phyloP scores from a whole-genome alignment of 2,888 invertebrate species.

The Suillia variegata region DNA sequence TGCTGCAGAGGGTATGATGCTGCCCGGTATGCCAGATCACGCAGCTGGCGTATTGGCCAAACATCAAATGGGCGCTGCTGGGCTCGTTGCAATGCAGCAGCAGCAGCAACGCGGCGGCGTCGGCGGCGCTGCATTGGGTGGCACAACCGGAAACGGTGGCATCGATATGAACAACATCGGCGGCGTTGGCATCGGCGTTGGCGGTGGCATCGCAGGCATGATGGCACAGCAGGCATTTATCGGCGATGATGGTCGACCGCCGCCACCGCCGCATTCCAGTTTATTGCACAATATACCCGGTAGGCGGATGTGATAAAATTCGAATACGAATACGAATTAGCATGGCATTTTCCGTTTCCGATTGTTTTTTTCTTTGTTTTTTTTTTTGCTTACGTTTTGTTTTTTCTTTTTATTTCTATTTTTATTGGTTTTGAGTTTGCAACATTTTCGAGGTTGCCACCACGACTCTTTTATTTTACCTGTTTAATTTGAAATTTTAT shows the following conservation, averaged over 20 bases:
- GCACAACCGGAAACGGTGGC: slow-evolving; percentile 47
- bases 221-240: slow-evolving; percentile 42
- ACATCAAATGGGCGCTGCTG: slow-evolving; percentile 44
- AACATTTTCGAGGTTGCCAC: too few species aligned
- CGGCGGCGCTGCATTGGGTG: slow-evolving; percentile 29
- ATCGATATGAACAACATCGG: slow-evolving; percentile 42
- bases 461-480: too few species aligned
- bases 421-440: background rate
- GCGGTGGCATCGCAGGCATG: slow-evolving; percentile 25
- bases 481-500: too few species aligned
- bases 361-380: slow-evolving; percentile 1
- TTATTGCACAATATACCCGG: slow-evolving; percentile 64
- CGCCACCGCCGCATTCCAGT: slow-evolving; percentile 71
- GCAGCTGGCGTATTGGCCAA: slow-evolving; percentile 39
- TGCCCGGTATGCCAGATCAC: slow-evolving; percentile 44
- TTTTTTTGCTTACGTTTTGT: slow-evolving; percentile 9
- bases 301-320: slow-evolving; percentile 9
- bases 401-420: background rate
- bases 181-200: slow-evolving; percentile 26
- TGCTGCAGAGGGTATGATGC: slow-evolving; percentile 45
- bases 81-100: slow-evolving; percentile 38
- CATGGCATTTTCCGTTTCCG: background rate
- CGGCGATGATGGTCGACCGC: slow-evolving; percentile 69
- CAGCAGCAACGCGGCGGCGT: slow-evolving; percentile 28
- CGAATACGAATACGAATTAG: background rate